Base-by-base conservation (phyloP, 2,113 vertebrate species). In the Cairina moschata region DNA sequence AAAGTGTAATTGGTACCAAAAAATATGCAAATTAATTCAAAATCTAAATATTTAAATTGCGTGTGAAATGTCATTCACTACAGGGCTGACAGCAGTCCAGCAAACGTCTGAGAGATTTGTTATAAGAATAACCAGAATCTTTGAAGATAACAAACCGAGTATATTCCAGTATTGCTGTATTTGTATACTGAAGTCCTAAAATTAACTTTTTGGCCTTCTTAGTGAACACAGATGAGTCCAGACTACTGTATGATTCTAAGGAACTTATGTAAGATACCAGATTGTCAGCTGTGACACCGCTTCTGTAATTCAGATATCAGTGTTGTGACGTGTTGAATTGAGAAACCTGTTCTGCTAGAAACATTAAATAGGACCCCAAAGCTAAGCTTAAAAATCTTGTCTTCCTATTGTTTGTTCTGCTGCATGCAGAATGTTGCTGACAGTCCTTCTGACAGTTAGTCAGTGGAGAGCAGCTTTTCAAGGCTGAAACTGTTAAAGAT, bases 401-500 rank as follows among this genome's bases (percentile, higher is more conserved):
- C 31, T 0, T 91, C 77, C 90, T 83, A 86, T 68, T 93, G 88
- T 92, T 92, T 95, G 78, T 75, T 95, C 90, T 91, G 93, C 76
- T 96, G 79, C 94, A 84, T 89, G 83, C 5, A 2, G 86, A 89
- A 96, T 85, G 82, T 77, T 95, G 69, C 82, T 90, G 91, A 91
- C 93, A 91, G 84, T 92, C 58, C 79, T 79, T 72, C 86, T 96
- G 83, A 83, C 91, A 95, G 94, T 95, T 90, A 80, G 74, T 93
- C 86, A 87, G 92, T 92, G 93, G 82, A 94, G 78, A 95, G 59
- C 79, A 95, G 91, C 44, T 96, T 97, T 94, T 89, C 81, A 65
- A 88, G 83, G 79, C 72, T 95, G 83, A 78, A 96, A 50, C 91
- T 88, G 60, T 87, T 96, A 15, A 92, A 94, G 68, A 92, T 77